Evolutionary conservation across 2,888 invertebrate species (phyloP).

Genomic region (Opisthograptis luteolata): DNA sequence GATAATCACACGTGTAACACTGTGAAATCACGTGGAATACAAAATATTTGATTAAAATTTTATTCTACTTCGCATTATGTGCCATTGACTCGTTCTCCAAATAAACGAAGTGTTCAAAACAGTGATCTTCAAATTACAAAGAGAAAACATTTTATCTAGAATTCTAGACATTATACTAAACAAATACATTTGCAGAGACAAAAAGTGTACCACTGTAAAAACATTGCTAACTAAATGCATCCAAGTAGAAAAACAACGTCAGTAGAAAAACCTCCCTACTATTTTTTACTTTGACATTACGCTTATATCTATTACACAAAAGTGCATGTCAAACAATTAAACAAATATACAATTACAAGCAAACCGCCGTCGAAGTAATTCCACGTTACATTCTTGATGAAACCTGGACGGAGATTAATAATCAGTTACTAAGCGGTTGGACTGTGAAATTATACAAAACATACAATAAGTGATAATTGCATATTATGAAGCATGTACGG

Average conservation of each 20-base stretch:
- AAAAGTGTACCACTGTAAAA: no score
- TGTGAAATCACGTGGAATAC: no score
- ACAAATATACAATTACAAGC: constrained; percentile 54
- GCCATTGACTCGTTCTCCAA: no score
- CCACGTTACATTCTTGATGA: constrained; percentile 37
- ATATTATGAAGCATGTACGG: constrained; percentile 63
- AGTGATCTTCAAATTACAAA: no score
- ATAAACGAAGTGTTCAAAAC: no score
- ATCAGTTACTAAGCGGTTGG: constrained; percentile 40
- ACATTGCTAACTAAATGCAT: no score
- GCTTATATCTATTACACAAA: constrained; percentile 30
- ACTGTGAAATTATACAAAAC: constrained; percentile 62
- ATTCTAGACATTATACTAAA: no score
- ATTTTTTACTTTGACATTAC: neutral
- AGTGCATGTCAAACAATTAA: constrained; percentile 42
- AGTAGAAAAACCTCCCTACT: constrained; percentile 7
- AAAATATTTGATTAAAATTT: no score
- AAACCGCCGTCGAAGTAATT: constrained; percentile 61
- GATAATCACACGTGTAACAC: no score
- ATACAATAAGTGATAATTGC: constrained; percentile 72
- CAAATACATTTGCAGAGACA: no score
- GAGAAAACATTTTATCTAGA: no score
- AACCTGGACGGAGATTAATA: constrained; percentile 33
- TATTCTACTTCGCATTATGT: no score
- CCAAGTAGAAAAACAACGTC: constrained; percentile 18